These are phyloP conservation scores for Pseudorhiza aurosa DNA, from an alignment of 30 jellyfish, hydroid and myxozoan genomes.

Conservation along the genomic window DNA sequence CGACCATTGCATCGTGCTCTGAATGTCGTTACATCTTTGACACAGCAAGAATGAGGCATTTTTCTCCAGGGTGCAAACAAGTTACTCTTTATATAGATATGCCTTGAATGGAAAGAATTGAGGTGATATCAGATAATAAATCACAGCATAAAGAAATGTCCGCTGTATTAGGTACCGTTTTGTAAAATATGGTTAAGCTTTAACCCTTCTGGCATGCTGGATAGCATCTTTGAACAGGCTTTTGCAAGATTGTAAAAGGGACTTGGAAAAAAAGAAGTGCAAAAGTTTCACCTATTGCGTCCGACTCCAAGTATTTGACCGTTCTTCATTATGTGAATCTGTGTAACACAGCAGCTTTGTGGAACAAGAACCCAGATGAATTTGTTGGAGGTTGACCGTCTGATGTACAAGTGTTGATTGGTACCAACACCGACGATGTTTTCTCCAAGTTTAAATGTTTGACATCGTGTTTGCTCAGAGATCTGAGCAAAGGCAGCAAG, in stretches of 20 bases:
- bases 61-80: background rate
- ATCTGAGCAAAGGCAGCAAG: background rate
- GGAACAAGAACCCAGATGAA: slow-evolving; percentile 23
- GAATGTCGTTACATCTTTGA: slow-evolving; percentile 22
- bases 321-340: slow-evolving; percentile 17
- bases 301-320: slow-evolving; percentile 40
- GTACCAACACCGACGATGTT: slow-evolving; percentile 4
- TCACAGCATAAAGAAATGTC: too few species aligned
- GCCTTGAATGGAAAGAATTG: slow-evolving; percentile 17
- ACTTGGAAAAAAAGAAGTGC: too few species aligned
- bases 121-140: too few species aligned
- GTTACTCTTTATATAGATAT: background rate
- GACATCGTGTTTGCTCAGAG: slow-evolving; percentile 1
- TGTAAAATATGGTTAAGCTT: too few species aligned
- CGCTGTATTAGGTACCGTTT: too few species aligned
- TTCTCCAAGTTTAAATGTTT: background rate
- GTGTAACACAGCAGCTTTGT: slow-evolving; percentile 24
- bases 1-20: background rate
- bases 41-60: slow-evolving; percentile 41
- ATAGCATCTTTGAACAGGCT: too few species aligned
- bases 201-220: too few species aligned
- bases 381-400: background rate
- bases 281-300: background rate
- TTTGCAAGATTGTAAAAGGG: too few species aligned
- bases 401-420: slow-evolving; percentile 1